Conservation (phyloP, 2,113 vertebrate genomes). For the Desmodus rotundus region DNA sequence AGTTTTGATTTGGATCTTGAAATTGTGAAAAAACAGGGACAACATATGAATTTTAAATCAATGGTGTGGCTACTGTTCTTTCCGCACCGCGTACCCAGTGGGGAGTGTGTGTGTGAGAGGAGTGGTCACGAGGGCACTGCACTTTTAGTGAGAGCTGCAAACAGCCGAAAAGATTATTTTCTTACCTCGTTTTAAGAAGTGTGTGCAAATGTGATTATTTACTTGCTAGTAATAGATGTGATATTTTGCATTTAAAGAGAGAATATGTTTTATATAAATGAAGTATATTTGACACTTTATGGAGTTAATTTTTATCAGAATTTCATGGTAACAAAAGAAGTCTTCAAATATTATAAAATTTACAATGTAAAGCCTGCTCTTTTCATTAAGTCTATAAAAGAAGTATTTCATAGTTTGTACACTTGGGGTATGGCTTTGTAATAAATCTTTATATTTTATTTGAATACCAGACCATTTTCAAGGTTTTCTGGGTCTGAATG, state of each 20-base stretch:
- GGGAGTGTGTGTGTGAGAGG: conserved; percentile 22
- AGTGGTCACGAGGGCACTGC: conserved; percentile 32
- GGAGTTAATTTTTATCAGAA: conserved; percentile 20
- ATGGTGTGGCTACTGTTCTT: conserved; percentile 38
- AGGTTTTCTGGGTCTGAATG: conserved; percentile 5
- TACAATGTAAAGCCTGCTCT: conserved; percentile 11
- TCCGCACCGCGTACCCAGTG: background rate
- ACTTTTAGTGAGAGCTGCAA: conserved; percentile 12
- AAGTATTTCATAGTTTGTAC: conserved; percentile 36
- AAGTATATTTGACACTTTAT: background rate
- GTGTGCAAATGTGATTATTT: background rate
- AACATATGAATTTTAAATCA: background rate
- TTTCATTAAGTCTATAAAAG: conserved; percentile 37
- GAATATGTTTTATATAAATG: conserved; percentile 35
- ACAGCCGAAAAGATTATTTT: background rate
- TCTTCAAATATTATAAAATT: background rate
- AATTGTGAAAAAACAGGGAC: conserved; percentile 13
- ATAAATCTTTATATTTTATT: conserved; percentile 74
- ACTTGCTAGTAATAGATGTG: background rate
- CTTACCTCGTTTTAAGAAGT: conserved; percentile 34
- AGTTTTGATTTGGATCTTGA: conserved; percentile 38
- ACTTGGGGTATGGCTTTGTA: conserved; percentile 55
- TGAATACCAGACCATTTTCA: background rate
- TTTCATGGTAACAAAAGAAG: background rate
- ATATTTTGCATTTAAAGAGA: conserved; percentile 38